Conservation (phyloP, 2,113 vertebrate genomes). For the Chaetops frenatus region DNA sequence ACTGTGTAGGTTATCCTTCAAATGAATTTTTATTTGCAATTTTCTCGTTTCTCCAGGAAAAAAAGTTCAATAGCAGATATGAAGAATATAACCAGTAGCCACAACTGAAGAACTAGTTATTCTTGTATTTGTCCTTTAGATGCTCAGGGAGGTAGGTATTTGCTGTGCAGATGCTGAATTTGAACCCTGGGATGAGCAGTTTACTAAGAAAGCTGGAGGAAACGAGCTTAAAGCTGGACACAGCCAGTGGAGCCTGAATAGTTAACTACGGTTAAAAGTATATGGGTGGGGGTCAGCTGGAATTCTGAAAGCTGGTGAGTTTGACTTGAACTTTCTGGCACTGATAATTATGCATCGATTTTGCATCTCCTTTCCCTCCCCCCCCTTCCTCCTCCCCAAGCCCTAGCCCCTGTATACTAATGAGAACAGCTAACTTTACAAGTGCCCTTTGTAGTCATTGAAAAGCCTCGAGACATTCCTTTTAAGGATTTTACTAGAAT, state of each 20-base stretch:
- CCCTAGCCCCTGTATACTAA: conserved; percentile 34
- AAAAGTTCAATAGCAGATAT: neutral
- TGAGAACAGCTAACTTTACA: conserved; percentile 63
- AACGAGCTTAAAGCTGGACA: neutral
- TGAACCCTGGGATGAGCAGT: neutral
- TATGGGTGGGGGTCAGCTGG: neutral
- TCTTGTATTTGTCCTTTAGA: neutral
- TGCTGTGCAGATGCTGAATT: neutral
- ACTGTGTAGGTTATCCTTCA: neutral
- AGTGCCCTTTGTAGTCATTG: conserved; percentile 57
- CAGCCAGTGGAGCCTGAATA: neutral
- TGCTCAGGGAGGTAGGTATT: neutral
- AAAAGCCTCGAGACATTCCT: conserved; percentile 53
- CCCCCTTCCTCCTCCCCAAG: neutral
- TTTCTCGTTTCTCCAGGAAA: neutral
- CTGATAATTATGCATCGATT: neutral
- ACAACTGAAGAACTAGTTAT: neutral
- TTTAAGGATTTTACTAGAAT: conserved; percentile 63
- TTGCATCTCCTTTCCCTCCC: neutral
- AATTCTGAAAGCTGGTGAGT: neutral
- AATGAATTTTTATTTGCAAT: neutral
- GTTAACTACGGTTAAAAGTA: neutral
- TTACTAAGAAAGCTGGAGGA: neutral
- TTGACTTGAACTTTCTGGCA: neutral
- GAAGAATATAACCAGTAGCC: neutral